Percentiles rank a stretch among this genome's conserved stretches.
phyloP scores from a whole-genome alignment of 2,888 invertebrate genomes.

The Bugulina stolonifera region DNA sequence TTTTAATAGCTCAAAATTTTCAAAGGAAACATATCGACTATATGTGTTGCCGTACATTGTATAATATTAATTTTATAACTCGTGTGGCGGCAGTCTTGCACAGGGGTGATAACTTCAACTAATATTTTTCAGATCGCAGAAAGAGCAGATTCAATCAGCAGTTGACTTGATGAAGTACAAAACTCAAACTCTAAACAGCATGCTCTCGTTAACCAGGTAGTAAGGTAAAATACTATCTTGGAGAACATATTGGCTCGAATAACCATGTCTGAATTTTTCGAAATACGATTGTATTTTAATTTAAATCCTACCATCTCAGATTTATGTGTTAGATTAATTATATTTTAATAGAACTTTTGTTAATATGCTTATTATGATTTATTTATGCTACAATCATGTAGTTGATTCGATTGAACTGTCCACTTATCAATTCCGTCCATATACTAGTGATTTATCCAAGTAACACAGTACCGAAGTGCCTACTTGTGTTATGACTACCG shows the following conservation, averaged over 20 bases:
- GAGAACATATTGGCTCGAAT: not conserved
- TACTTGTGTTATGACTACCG: not conserved
- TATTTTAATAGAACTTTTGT: too few relatives aligned
- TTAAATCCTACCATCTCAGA: too few relatives aligned
- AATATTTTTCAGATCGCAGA: conserved; percentile 9
- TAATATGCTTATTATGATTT: too few relatives aligned
- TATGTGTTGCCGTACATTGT: too few relatives aligned
- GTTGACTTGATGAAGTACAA: not conserved
- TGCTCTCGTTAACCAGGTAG: not conserved
- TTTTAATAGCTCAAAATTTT: too few relatives aligned
- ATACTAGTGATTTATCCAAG: not conserved
- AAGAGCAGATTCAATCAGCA: not conserved
- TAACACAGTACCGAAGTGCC: not conserved
- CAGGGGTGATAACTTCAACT: too few relatives aligned
- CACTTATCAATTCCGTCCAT: not conserved
- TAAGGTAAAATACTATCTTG: not conserved
- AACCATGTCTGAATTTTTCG: not conserved
- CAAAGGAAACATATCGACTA: too few relatives aligned
- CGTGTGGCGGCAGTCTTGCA: too few relatives aligned
- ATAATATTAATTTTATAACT: too few relatives aligned
- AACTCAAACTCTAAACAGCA: not conserved
- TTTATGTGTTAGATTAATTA: too few relatives aligned
- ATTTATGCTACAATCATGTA: too few relatives aligned
- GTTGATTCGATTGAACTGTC: not conserved
- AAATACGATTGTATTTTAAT: too few relatives aligned